Conservation (phyloP, 2,113 vertebrate species). For the Eubucco bourcierii region DNA sequence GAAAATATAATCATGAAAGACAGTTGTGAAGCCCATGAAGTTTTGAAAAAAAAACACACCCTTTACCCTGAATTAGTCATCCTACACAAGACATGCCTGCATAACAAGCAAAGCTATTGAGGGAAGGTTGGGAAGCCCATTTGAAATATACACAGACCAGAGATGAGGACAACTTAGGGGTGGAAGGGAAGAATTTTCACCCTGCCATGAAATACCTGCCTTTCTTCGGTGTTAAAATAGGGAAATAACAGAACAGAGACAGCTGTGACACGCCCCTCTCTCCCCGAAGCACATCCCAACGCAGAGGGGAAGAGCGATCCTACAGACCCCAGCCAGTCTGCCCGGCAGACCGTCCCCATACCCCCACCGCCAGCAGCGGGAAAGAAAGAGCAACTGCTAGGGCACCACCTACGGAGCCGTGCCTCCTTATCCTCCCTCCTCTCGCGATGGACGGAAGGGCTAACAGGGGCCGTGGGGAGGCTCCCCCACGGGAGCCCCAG, state of each 20-base stretch:
- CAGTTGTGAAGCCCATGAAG: background rate
- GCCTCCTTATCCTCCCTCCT: background rate
- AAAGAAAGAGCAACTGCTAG: no score
- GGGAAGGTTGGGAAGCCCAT: background rate
- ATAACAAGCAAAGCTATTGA: fast-evolving
- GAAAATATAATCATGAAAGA: background rate
- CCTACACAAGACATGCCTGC: background rate
- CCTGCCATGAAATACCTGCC: background rate
- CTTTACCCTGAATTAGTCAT: background rate
- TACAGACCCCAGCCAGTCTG: background rate
- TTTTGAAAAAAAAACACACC: background rate
- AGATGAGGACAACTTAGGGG: fast-evolving
- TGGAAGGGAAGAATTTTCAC: fast-evolving
- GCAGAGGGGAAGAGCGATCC: background rate
- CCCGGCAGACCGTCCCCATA: background rate
- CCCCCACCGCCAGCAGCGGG: background rate
- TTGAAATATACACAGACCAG: background rate
- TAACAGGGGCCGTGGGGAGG: background rate
- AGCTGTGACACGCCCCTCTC: background rate
- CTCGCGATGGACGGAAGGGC: background rate
- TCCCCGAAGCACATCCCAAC: background rate
- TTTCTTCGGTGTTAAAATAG: background rate
- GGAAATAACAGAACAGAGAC: background rate
- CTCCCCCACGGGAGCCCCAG: background rate
- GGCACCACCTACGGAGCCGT: background rate